Conservation (phyloP, 2,797 vertebrate genomes). For the Micromesistius poutassou region DNA sequence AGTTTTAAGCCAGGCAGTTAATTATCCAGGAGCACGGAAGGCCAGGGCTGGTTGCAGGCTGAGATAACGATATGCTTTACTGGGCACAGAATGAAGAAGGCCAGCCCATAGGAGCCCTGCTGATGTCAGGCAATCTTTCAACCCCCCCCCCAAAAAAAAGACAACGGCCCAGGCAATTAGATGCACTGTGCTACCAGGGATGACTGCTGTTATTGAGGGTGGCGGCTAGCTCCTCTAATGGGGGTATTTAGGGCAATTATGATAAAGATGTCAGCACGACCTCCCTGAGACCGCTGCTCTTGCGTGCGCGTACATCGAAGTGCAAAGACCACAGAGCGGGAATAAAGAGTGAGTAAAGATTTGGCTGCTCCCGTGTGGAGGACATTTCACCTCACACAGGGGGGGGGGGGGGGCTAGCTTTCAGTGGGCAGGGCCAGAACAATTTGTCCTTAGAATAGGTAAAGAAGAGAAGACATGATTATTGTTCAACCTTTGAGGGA, state of each 20-base stretch:
- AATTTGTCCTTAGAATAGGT: neutral
- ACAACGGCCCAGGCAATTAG: conserved; percentile 73
- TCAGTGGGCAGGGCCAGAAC: neutral
- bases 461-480: neutral
- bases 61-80: conserved; percentile 78
- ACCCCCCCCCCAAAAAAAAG: conserved; percentile 46
- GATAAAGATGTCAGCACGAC: conserved; percentile 76
- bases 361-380: conserved; percentile 55
- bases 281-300: conserved; percentile 64
- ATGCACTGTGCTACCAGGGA: conserved; percentile 74
- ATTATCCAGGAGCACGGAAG: conserved; percentile 75
- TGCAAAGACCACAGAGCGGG: conserved; percentile 63
- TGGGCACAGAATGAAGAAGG: conserved; percentile 76
- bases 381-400: conserved; percentile 57
- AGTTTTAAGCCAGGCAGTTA: conserved; percentile 78
- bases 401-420: conserved; percentile 31
- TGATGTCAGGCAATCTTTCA: conserved; percentile 76
- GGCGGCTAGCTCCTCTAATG: conserved; percentile 72
- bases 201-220: conserved; percentile 77
- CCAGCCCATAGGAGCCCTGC: conserved; percentile 65
- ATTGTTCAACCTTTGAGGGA: neutral
- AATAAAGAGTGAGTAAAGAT: conserved; percentile 67
- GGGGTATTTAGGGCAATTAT: conserved; percentile 80
- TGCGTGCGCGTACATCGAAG: conserved; percentile 58
- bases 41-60: conserved; percentile 71